A percentile compares a stretch with the other conserved stretches of the same genome.
phyloP scores from a whole-genome alignment of 2,797 vertebrate species.

The Cynopterus sphinx region DNA sequence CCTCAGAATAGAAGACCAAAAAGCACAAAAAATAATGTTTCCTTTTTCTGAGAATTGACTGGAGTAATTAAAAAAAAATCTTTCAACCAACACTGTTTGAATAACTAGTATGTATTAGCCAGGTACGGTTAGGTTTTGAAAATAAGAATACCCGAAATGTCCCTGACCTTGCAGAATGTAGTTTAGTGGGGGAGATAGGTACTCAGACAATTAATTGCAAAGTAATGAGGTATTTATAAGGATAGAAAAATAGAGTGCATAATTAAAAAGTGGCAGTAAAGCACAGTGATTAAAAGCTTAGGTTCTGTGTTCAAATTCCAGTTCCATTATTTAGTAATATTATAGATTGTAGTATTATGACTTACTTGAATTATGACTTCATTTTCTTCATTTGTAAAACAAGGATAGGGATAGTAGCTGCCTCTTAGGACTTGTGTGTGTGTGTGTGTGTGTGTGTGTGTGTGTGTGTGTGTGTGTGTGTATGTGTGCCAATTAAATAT shows the following conservation, averaged over 20 bases:
- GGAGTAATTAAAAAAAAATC: neutral
- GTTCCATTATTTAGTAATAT: neutral
- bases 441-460: too few relatives aligned
- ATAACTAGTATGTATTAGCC: neutral
- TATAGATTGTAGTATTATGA: neutral
- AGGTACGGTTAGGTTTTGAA: neutral
- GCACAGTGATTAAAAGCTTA: neutral
- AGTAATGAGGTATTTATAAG: neutral
- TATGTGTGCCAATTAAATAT: neutral
- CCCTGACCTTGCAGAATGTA: neutral
- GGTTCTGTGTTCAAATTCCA: conserved; percentile 13
- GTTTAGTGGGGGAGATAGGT: neutral
- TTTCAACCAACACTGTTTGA: neutral
- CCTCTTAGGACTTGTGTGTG: neutral
- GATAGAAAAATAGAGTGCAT: neutral
- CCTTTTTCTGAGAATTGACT: neutral
- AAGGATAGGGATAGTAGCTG: neutral
- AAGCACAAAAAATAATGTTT: neutral
- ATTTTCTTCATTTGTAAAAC: neutral
- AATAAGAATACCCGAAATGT: neutral
- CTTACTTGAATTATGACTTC: neutral
- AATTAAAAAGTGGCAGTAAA: neutral
- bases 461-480: too few relatives aligned
- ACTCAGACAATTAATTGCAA: neutral
- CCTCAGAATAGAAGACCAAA: neutral